Percentiles rank a stretch among this genome's conserved stretches.
Evolutionary conservation across 2,888 invertebrate genomes (phyloP).

Genomic region (Lomographa bimaculata): DNA sequence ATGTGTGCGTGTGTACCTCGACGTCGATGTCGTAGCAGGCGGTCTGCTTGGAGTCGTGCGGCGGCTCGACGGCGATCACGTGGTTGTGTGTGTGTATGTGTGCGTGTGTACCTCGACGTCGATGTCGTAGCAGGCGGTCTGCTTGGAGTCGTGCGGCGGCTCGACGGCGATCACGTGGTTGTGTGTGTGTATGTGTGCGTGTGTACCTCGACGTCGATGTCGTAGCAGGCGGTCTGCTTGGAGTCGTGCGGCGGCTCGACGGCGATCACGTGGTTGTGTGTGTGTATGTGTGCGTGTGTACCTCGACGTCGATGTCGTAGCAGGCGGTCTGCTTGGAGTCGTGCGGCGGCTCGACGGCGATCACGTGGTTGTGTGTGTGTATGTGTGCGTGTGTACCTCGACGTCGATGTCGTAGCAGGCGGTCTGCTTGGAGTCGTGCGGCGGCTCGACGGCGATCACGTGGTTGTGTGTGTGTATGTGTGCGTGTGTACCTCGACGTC

Average conservation of each 20-base stretch:
- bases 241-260: conserved; percentile 95
- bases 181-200: conserved; percentile 99
- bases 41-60: conserved; percentile 98
- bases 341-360: conserved; percentile 93
- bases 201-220: conserved; percentile 97
- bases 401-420: too few relatives aligned
- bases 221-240: conserved; percentile 99
- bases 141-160: conserved; percentile 97
- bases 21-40: conserved; percentile 99
- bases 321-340: conserved; percentile 99
- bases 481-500: too few relatives aligned
- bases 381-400: conserved; percentile 99
- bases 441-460: too few relatives aligned
- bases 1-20: conserved; percentile 96
- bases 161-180: conserved; percentile 97
- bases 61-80: conserved; percentile 94
- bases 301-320: conserved; percentile 99
- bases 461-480: conserved; percentile 99
- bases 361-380: conserved; percentile 99
- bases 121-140: conserved; percentile 99
- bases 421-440: too few relatives aligned
- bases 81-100: conserved; percentile 99
- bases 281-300: conserved; percentile 97
- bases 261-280: conserved; percentile 98
- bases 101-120: conserved; percentile 97